A percentile compares a stretch with the other conserved stretches of the same genome.
phyloP scores from a whole-genome alignment of 2,797 vertebrate species.

The Paratrypauchen microcephalus region DNA sequence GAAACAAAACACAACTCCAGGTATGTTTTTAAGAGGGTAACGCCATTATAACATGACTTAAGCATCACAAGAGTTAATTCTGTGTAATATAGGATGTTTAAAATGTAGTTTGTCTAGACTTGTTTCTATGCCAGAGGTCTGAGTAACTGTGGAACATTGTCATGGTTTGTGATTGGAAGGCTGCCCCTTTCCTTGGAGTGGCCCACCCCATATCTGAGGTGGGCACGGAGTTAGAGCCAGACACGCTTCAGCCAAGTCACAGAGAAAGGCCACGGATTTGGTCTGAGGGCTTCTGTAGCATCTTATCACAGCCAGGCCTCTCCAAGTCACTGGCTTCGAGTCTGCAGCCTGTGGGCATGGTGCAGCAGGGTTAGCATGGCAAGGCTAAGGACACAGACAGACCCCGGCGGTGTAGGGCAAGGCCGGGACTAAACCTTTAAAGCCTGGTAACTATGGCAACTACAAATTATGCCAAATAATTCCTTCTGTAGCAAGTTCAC shows the following conservation, averaged over 20 bases:
- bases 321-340: slow-evolving; percentile 46
- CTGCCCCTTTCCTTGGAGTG: slow-evolving; percentile 30
- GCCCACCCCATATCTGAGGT: slow-evolving; percentile 18
- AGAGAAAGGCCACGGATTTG: slow-evolving; percentile 54
- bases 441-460: not conserved
- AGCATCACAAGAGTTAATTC: too few species aligned
- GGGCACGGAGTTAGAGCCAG: slow-evolving; percentile 22
- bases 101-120: not conserved
- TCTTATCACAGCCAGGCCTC: slow-evolving; percentile 54
- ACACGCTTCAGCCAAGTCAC: slow-evolving; percentile 18
- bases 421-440: not conserved
- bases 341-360: slow-evolving; percentile 46
- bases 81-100: too few species aligned
- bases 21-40: too few species aligned
- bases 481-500: too few species aligned
- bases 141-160: slow-evolving; percentile 27
- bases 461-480: not conserved
- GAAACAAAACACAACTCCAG: too few species aligned
- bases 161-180: slow-evolving; percentile 50
- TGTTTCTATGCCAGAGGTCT: slow-evolving; percentile 18
- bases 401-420: not conserved
- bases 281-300: slow-evolving; percentile 48
- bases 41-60: too few species aligned
- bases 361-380: slow-evolving; percentile 20
- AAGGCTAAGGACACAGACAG: not conserved